Evolutionary conservation across 2,797 vertebrate genomes (phyloP).

Genomic region (Mus caroli): DNA sequence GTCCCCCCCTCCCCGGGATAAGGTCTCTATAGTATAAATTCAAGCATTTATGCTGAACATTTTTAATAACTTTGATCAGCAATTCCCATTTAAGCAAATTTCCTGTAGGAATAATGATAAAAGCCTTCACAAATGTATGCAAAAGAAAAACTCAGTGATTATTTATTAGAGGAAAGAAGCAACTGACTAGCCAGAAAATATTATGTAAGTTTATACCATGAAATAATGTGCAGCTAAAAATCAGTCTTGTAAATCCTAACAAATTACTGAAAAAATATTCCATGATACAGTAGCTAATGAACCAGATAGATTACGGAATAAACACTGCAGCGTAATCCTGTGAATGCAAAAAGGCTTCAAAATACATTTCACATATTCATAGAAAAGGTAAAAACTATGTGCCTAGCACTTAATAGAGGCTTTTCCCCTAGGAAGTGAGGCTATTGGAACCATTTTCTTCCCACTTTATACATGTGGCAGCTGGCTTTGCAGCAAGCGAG

Average conservation of each 20-base stretch:
- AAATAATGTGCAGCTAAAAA: background rate
- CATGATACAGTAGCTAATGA: background rate
- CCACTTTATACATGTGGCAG: background rate
- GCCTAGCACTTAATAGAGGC: background rate
- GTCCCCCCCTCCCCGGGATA: accelerated
- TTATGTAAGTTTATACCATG: background rate
- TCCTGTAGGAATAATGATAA: background rate
- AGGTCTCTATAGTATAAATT: background rate
- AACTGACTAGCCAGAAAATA: background rate
- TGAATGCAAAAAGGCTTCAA: background rate
- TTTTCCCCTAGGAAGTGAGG: background rate
- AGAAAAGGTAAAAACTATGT: background rate
- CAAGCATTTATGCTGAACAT: background rate
- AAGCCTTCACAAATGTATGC: background rate
- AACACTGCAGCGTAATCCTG: background rate
- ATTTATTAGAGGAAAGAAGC: background rate
- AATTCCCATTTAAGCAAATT: constrained; percentile 19
- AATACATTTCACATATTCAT: background rate
- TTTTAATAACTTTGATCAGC: background rate
- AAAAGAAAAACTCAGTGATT: background rate
- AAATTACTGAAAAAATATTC: background rate
- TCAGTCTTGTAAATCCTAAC: background rate
- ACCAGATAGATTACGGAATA: background rate
- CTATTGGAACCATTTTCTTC: background rate
- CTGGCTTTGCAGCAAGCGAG: constrained; percentile 4